phyloP scores from a whole-genome alignment of 2,888 invertebrate species.

The Polydrusus pterygomalis region DNA sequence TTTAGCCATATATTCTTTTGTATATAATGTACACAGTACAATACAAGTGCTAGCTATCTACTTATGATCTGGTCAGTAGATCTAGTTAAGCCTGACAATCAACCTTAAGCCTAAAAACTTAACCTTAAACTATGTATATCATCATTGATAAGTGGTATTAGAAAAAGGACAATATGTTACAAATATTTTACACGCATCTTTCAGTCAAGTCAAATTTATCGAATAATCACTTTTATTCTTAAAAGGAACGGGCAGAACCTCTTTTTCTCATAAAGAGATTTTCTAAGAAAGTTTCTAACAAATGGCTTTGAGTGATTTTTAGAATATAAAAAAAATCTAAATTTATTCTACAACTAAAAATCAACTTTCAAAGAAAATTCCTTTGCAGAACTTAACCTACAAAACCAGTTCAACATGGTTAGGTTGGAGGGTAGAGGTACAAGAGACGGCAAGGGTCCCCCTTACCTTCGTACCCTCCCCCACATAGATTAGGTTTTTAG shows the following conservation, averaged over 20 bases:
- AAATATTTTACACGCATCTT: constrained; percentile 65
- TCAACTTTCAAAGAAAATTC: too few species aligned
- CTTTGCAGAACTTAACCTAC: too few species aligned
- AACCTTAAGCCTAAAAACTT: constrained; percentile 63
- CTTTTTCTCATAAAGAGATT: neutral
- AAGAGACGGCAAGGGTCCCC: too few species aligned
- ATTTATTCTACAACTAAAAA: too few species aligned
- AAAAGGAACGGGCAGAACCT: constrained; percentile 38
- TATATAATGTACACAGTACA: constrained; percentile 71
- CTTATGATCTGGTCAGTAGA: constrained; percentile 68
- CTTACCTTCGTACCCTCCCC: too few species aligned
- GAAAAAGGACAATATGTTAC: constrained; percentile 66
- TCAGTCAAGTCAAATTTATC: constrained; percentile 60
- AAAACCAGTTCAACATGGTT: too few species aligned
- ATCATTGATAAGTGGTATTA: constrained; percentile 61
- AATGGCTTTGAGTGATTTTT: neutral
- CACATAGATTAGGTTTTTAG: too few species aligned
- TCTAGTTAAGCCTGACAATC: constrained; percentile 69
- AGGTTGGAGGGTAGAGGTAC: too few species aligned
- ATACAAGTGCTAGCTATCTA: constrained; percentile 70
- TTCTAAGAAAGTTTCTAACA: neutral
- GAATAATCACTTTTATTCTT: constrained; percentile 28
- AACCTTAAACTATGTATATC: constrained; percentile 49
- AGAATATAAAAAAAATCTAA: neutral
- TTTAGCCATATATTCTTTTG: constrained; percentile 69